Evolutionary conservation across 1,140 invertebrate genomes (phyloP), one percentile per base, ranked within the genome.

Genomic region (Holotrichia oblita): DNA sequence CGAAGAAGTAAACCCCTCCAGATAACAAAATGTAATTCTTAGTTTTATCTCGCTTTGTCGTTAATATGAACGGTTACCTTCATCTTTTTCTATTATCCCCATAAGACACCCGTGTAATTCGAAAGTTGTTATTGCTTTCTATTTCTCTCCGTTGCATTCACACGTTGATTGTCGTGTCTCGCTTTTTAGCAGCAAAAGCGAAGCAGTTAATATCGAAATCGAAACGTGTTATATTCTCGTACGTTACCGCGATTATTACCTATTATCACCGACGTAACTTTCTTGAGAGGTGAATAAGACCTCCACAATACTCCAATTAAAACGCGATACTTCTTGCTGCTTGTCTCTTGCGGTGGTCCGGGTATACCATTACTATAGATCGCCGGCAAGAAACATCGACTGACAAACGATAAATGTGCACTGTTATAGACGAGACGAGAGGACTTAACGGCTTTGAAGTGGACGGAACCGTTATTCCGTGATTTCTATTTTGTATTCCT

Each of bases 81-180:
- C 61, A 69, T 69, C 61, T 69, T 69, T 69, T 69, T 69, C 61
- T 69, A 69, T 69, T 69, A 69, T 69, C 61, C 61, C 61, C 61
- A 69, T 69, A 69, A 69, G 61, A 69, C 61, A 69, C 61, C 22
- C 61, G 61, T 27, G 61, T 69, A 69, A 69, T 69, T 69, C 61
- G 61, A 69, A 69, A 69, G 61, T 69, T 69, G 61, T 69, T 69
- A 69, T 69, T 69, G 61, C 61, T 24, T 69, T 24, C 61, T 69
- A 34, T 69, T 69, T 69, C 61, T 10, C 61, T 69, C 22, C 22
- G 12, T 22, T 20, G 22, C 61, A 27, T 27, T 27, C 17, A 34
- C 7, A 27, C 8, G 61, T n/a, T 14, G 22, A 17, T 9, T 6
- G 61, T 20, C 20, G 61, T 20, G 20, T 69, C 61, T 69, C 61